Conservation (phyloP, 2,113 vertebrate species). For the Bubo scandiacus region DNA sequence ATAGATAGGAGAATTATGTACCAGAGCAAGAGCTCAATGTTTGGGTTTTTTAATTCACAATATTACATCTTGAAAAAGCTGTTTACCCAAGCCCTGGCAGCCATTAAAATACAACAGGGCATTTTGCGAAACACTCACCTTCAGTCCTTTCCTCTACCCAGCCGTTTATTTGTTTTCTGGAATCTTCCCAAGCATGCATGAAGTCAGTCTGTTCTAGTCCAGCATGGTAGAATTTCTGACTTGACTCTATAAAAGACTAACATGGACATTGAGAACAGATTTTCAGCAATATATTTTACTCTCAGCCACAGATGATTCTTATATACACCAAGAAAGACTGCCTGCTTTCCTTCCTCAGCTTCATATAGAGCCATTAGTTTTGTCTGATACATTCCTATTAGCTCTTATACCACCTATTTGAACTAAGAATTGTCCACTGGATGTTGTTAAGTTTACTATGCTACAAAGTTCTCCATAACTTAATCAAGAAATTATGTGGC, state of each 20-base stretch:
- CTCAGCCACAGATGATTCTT: neutral
- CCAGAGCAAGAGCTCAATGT: neutral
- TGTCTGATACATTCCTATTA: neutral
- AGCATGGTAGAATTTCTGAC: conserved; percentile 81
- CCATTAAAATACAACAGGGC: neutral
- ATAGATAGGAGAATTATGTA: neutral
- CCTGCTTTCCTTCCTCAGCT: accelerated
- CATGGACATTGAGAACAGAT: neutral
- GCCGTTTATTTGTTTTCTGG: conserved; percentile 82
- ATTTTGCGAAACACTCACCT: conserved; percentile 68
- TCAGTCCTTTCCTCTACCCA: conserved; percentile 89
- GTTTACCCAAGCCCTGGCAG: neutral
- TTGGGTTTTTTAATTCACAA: accelerated
- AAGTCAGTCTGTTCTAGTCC: conserved; percentile 85
- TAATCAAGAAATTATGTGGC: neutral
- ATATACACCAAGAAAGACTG: neutral
- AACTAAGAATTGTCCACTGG: neutral
- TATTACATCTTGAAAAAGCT: neutral
- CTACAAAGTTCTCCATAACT: neutral
- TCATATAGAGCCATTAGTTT: accelerated
- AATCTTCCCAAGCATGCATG: conserved; percentile 71
- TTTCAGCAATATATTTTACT: neutral
- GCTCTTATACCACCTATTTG: neutral
- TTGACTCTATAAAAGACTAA: conserved; percentile 81
- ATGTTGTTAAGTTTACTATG: neutral